These are phyloP conservation scores for Pyrrhia umbra DNA, from an alignment of 2,888 invertebrate genomes.

Conservation along the genomic window DNA sequence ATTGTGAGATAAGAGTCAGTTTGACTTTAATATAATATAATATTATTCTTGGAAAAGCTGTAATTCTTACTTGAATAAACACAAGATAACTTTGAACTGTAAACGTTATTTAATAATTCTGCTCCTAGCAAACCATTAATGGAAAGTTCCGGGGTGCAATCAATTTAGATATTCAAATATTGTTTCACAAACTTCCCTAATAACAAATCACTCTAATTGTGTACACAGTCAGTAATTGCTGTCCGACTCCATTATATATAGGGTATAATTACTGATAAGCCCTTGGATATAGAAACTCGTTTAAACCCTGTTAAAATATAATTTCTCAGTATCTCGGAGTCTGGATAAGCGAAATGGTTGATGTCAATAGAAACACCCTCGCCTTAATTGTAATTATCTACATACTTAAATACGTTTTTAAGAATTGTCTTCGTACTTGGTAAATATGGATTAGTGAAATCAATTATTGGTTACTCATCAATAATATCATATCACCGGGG, in stretches of 20 bases:
- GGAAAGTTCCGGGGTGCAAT: conserved; percentile 37
- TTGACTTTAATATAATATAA: neutral
- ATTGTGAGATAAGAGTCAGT: too few relatives aligned
- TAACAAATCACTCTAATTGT: conserved; percentile 47
- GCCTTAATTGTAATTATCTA: too few relatives aligned
- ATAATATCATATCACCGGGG: too few relatives aligned
- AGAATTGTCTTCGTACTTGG: too few relatives aligned
- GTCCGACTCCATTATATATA: conserved; percentile 17
- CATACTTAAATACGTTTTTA: too few relatives aligned
- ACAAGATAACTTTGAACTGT: neutral
- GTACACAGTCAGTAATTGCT: conserved; percentile 40
- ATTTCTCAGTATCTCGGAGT: too few relatives aligned
- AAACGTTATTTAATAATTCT: conserved; percentile 3
- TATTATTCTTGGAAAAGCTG: neutral
- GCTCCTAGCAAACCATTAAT: conserved; percentile 15
- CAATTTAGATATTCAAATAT: conserved; percentile 57
- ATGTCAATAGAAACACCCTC: too few relatives aligned
- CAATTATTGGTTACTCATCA: too few relatives aligned
- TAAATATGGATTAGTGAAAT: too few relatives aligned
- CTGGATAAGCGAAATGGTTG: too few relatives aligned
- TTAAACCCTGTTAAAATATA: neutral
- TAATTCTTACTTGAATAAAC: neutral
- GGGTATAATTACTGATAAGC: conserved; percentile 19
- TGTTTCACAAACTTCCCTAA: conserved; percentile 47
- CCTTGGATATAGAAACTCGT: neutral